These are phyloP conservation scores for Emydocephalus ijimae DNA, from an alignment of 2,113 vertebrate genomes.

Conservation along the genomic window DNA sequence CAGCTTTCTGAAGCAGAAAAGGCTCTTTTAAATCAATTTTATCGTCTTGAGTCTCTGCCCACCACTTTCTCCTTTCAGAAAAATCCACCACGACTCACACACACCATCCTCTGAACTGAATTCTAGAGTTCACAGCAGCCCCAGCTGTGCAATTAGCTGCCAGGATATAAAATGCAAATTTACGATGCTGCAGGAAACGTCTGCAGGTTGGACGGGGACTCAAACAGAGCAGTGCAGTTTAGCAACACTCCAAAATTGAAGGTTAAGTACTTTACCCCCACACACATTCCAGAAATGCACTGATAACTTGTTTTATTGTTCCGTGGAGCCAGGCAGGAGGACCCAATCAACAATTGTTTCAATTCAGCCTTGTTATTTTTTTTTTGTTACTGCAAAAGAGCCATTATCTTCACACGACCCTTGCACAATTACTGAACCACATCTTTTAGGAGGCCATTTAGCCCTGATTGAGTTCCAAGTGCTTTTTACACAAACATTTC, in stretches of 20 bases:
- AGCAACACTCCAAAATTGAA: slow-evolving; percentile 63
- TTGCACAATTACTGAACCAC: slow-evolving; percentile 59
- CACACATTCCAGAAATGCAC: slow-evolving; percentile 67
- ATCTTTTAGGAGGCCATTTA: slow-evolving; percentile 63
- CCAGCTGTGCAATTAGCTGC: slow-evolving; percentile 12
- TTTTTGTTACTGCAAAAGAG: slow-evolving; percentile 15
- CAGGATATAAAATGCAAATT: slow-evolving; percentile 55
- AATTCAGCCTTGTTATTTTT: slow-evolving; percentile 45
- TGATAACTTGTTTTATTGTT: slow-evolving; percentile 64
- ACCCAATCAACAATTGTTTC: slow-evolving; percentile 54
- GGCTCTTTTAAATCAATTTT: neutral
- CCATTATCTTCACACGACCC: slow-evolving; percentile 57
- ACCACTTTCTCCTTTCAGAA: slow-evolving; percentile 9
- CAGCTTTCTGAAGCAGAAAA: neutral
- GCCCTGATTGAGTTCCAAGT: slow-evolving; percentile 67
- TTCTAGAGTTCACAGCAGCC: slow-evolving; percentile 54
- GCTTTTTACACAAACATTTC: slow-evolving; percentile 72
- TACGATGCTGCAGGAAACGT: slow-evolving; percentile 57
- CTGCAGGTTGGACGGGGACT: slow-evolving; percentile 59
- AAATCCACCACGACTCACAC: slow-evolving; percentile 36
- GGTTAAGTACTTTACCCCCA: slow-evolving; percentile 64
- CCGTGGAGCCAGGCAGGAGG: slow-evolving; percentile 50
- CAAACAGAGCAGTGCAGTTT: slow-evolving; percentile 55
- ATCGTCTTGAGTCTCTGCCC: neutral
- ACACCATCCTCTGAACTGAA: slow-evolving; percentile 47